Evolutionary conservation across 2,888 invertebrate genomes (phyloP), one percentile per base, ranked within the genome.

Genomic region (Pollenia labialis): DNA sequence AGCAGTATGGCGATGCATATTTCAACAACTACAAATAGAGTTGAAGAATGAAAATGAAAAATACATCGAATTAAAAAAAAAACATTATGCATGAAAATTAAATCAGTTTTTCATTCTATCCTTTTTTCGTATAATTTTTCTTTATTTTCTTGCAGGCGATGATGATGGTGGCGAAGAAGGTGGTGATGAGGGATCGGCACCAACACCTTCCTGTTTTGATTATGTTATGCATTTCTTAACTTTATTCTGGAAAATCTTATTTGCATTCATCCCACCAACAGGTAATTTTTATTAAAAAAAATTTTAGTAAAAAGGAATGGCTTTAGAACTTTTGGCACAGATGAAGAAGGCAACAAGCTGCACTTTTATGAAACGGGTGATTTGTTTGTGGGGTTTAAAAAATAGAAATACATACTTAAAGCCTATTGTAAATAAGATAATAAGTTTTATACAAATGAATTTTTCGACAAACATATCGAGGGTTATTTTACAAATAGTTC

Each of bases 201-300:
- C 96, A 92, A 94, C 96, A 89, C 99, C 98, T 16, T 97, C 98
- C 40, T 96, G 97, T 91, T 95, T 96, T 87, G 99, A 99, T 94
- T 99, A 99, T 94, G 95, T 98, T 84, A 96, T 99, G 95, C 99
- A 99, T 94, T 96, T 97, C 91, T 94, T 99, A 88, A 99, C 99
- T 12, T 94, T 99, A 85, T 99, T 99, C 94, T 99, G 99, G 99
- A 99, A 99, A 94, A 94, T 99, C 76, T 94, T 99, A 87, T 99
- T 99, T 94, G 99, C 99, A 85, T 97, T 98, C 93, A 97, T 99
- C 88, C 99, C 99, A 90, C 99, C 99, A 40, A 99, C 99, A 94
- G 99, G 98, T 97, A 81, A 88, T 50, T 66, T 71, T 83, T 46
- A 79, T 42, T 42, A n/a, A 16, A 71, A 62, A 62, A 62, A 10